A percentile compares a stretch with the other conserved stretches of the same genome.
These are phyloP conservation scores for Chiloscyllium punctatum DNA, from an alignment of 2,797 vertebrate genomes.

Conservation along the genomic window DNA sequence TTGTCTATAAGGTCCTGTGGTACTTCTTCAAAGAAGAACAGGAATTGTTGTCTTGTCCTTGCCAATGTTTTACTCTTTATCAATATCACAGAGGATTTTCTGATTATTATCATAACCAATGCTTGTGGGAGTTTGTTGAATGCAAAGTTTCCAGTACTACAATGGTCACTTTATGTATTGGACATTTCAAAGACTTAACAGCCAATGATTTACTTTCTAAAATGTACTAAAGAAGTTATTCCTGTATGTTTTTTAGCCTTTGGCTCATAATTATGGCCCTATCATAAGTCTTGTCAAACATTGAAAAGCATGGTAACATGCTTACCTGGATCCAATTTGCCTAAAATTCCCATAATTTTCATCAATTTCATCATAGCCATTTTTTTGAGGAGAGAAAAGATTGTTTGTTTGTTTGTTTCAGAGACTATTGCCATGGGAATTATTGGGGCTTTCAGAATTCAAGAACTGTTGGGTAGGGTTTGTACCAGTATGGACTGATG, in stretches of 20 bases:
- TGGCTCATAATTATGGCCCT: background rate
- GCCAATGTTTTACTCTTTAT: no score
- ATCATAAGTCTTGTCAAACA: background rate
- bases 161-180: background rate
- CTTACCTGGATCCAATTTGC: background rate
- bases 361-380: background rate
- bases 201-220: no score
- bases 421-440: background rate
- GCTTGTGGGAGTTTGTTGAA: no score
- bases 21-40: no score
- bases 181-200: no score
- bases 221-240: background rate
- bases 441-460: background rate
- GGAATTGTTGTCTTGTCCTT: no score
- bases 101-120: no score
- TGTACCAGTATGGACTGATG: background rate
- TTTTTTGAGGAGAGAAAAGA: background rate
- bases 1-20: no score
- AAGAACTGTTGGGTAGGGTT: background rate
- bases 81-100: no score
- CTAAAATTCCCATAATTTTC: background rate
- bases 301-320: background rate
- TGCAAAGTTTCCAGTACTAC: no score
- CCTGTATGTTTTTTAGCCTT: background rate
- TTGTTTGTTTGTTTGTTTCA: background rate